Evolutionary conservation across 2,113 vertebrate genomes (phyloP).

Genomic region (Alethe castanea): DNA sequence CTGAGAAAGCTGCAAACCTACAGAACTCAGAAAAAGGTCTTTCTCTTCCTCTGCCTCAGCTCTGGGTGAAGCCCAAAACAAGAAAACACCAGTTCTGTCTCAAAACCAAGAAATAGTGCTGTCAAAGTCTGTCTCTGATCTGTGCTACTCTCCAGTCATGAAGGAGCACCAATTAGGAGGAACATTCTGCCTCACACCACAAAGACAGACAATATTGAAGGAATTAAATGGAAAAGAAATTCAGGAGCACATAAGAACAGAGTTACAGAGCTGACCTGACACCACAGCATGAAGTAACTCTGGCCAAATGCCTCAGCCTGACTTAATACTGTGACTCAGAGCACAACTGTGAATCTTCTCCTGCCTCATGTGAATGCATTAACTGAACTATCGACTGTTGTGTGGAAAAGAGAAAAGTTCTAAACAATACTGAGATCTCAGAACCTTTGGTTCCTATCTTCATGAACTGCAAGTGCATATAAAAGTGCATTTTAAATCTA

Average conservation of each 20-base stretch:
- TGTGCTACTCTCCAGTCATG: fast-evolving
- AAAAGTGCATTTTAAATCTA: neutral
- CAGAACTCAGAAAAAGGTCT: neutral
- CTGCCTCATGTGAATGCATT: neutral
- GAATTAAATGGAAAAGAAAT: neutral
- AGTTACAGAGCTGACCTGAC: neutral
- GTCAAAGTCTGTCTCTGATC: neutral
- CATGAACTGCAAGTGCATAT: neutral
- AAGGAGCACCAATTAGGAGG: neutral
- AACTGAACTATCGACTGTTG: neutral
- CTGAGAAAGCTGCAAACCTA: neutral
- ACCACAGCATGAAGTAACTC: neutral
- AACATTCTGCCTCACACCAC: neutral
- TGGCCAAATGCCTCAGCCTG: neutral
- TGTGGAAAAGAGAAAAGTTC: neutral
- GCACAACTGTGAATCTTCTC: neutral
- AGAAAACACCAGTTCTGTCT: neutral
- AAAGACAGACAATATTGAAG: neutral
- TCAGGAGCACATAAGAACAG: neutral
- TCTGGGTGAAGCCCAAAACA: neutral
- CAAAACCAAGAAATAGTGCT: neutral
- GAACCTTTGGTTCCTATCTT: neutral
- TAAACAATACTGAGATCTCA: neutral
- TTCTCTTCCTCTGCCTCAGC: neutral
- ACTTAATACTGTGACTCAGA: neutral